Evolutionary conservation across 2,113 vertebrate species (phyloP), one percentile per base, ranked within the genome.

Genomic region (Pyrgilauda ruficollis): DNA sequence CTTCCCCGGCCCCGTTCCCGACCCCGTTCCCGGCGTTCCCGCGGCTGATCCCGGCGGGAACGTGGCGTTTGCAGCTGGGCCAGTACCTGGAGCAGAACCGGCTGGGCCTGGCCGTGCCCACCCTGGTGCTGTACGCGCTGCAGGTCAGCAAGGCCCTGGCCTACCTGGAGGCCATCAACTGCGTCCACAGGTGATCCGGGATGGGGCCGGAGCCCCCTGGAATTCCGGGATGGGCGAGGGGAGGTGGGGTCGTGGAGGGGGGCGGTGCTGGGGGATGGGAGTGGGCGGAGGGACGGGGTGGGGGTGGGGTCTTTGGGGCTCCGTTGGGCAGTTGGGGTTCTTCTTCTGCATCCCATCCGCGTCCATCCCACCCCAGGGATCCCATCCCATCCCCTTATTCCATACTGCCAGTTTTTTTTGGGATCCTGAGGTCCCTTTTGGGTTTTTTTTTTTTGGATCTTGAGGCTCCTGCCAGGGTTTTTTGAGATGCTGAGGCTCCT

Each of bases 181-280:
- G 64, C 16, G 64, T 67, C 15, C 64, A 67, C 19, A 28, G 67
- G 66, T 68, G 6, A 15, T 11, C 6, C 10, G 27, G 61, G 37
- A 10, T 3, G 23, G n/a, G n/a, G 5, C 16, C 9, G 23, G 58
- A 16, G 26, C 33, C 33, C 11, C 1, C 2, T 2, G 18, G 61
- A 13, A 31, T 43, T 15, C 19, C 1, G 39, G 28, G 62, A 13
- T 20, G 27, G 35, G n/a, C 7, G 17, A 4, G 53, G 53, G 11
- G 46, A 41, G 39, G 10, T 39, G 46, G 46, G 46, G 20, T 47
- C 11, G 12, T 13, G 47, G 47, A 24, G 22, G 12, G 47, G 12
- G 5, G 46, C 21, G 46, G 11, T 47, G 47, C 10, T 39, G 39
- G 39, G 39, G 11, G 39, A 39, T 39, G 39, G 39, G 39, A 39